Percentiles rank a stretch among this genome's conserved stretches.
Evolutionary conservation across 2,888 invertebrate genomes (phyloP).

Genomic region (Abscondita cerata): DNA sequence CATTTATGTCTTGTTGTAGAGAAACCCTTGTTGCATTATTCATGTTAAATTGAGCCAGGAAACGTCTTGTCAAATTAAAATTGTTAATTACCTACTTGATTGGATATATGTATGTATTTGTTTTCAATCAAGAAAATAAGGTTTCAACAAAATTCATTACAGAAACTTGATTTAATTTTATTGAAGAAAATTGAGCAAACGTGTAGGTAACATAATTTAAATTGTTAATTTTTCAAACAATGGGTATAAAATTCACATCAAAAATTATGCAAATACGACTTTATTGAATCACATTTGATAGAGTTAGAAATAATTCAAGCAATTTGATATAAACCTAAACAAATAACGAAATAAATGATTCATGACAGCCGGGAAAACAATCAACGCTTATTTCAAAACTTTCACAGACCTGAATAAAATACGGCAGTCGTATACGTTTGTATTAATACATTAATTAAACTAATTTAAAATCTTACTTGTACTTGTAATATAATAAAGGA

Average conservation of each 20-base stretch:
- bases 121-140: no score
- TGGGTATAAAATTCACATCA: conserved; percentile 14
- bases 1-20: neutral
- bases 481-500: no score
- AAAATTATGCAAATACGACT: conserved; percentile 30
- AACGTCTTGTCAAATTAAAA: no score
- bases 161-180: no score
- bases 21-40: conserved; percentile 22
- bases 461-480: no score
- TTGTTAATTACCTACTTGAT: no score
- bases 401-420: conserved; percentile 32
- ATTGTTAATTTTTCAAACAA: conserved; percentile 5
- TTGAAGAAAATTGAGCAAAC: no score
- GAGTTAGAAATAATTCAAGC: conserved; percentile 36
- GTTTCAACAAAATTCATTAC: no score
- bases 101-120: no score
- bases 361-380: conserved; percentile 39
- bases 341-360: conserved; percentile 45
- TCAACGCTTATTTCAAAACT: conserved; percentile 30
- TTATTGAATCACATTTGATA: conserved; percentile 26
- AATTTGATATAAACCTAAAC: conserved; percentile 41
- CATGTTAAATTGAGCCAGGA: conserved; percentile 8
- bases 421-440: no score
- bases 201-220: neutral
- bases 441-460: no score